A percentile compares a stretch with the other conserved stretches of the same genome.
Conservation (phyloP, 2,113 vertebrate genomes). For the Sigmodon hispidus region DNA sequence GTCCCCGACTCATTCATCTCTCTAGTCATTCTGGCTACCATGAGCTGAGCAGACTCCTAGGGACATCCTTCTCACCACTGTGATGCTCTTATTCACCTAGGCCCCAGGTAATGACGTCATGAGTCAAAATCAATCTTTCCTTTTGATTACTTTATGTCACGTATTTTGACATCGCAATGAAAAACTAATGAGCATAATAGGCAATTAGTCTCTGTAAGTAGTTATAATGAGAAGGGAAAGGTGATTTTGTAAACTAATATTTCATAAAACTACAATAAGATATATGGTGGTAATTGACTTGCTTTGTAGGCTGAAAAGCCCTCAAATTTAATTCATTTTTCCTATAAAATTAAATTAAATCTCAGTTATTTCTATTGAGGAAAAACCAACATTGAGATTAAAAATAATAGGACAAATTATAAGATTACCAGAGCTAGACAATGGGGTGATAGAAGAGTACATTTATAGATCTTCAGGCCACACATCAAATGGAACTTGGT, state of each 20-base stretch:
- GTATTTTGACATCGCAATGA: not conserved
- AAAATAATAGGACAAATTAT: conserved; percentile 19
- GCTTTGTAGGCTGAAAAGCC: conserved; percentile 2
- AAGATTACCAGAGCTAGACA: not conserved
- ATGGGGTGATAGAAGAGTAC: not conserved
- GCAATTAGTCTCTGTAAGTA: not conserved
- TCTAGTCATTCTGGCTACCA: not conserved
- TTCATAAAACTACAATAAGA: conserved; percentile 15
- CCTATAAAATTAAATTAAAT: conserved; percentile 6
- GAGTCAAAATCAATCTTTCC: not conserved
- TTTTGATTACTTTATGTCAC: not conserved
- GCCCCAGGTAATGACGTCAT: not conserved
- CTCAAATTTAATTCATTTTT: conserved; percentile 15
- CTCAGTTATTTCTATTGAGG: conserved; percentile 25
- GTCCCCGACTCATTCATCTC: not conserved
- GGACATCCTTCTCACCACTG: too few species aligned
- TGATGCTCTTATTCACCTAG: not conserved
- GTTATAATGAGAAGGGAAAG: not conserved
- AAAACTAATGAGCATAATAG: not conserved
- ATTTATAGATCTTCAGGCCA: not conserved
- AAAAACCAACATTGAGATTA: conserved; percentile 13
- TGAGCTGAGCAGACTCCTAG: not conserved
- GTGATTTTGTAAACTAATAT: conserved; percentile 44
- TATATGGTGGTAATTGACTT: not conserved
- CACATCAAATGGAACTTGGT: not conserved